Conservation (phyloP, 2,113 vertebrate genomes). For the Choloepus hoffmanni region DNA sequence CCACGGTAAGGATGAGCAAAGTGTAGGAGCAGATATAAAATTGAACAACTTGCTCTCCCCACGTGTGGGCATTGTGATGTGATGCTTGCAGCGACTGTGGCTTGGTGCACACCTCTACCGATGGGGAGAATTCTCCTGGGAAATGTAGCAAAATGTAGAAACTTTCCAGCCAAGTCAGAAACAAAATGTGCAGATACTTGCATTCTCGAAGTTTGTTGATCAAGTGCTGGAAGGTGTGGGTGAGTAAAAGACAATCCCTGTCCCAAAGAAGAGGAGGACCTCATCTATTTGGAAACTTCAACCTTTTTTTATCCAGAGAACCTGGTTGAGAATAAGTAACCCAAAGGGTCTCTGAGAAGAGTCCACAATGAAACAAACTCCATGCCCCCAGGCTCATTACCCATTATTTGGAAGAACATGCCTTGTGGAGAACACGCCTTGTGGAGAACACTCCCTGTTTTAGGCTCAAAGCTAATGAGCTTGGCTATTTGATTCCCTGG, state of each 20-base stretch:
- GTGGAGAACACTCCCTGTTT: not conserved
- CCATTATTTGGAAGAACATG: not conserved
- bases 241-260: not conserved
- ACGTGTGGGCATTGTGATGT: fast-evolving
- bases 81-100: not conserved
- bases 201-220: not conserved
- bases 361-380: not conserved
- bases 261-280: not conserved
- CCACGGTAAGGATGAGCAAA: slow-evolving; percentile 42
- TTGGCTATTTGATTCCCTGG: not conserved
- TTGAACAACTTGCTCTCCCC: not conserved
- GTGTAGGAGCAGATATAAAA: not conserved
- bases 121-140: not conserved
- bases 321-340: not conserved
- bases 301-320: not conserved
- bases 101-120: fast-evolving
- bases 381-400: not conserved
- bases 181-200: not conserved
- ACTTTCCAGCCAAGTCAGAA: not conserved
- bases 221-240: not conserved
- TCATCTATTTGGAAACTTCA: not conserved
- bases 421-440: not conserved
- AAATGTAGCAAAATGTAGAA: not conserved
- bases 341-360: not conserved
- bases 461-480: not conserved